Base-by-base conservation (phyloP, 2,113 vertebrate genomes). In the Rostratula benghalensis region DNA sequence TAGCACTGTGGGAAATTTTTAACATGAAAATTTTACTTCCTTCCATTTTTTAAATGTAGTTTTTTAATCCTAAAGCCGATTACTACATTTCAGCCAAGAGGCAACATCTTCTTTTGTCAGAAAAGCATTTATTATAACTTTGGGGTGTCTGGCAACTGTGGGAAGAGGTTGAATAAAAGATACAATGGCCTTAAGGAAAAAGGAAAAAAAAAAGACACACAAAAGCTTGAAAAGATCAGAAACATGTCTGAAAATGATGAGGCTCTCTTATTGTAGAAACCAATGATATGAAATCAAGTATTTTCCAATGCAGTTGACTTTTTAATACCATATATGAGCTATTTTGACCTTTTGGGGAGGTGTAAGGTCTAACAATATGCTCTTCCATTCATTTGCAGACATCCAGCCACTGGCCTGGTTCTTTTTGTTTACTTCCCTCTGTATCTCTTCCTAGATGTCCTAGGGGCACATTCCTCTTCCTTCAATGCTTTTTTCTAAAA, bases 151-250 rank as follows among this genome's bases (percentile, higher is more conserved):
- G 41, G 20, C 31, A 88, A 57, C 6, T 46, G 19, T 27, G 24
- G 57, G 50, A 88, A 80, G 11, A 80, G 27, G 4, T 35, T 67
- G 12, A 45, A 73, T 56, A 88, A 83, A 79, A 69, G 18, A 74
- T 21, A 9, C 7, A 11, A 4, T 24, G 22, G 1, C 17, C 4
- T 41, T 51, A 39, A 5, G 12, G 39, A 54, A 94, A 83, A 76
- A 46, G 3, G 8, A 6, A 28, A 35, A 39, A n/a, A 13, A 3
- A 39, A n/a, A 13, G 3, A 0, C 2, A 0, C 3, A 37, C 2
- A 15, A 35, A 78, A n/a, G 2, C 10, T 22, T 61, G 39, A 65
- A 50, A 90, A 77, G 9, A 54, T 82, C 60, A 82, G 51, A 74
- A 67, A 54, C 9, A 41, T 7, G 4, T 89, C 68, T 78, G 19